A percentile compares a stretch with the other conserved stretches of the same genome.
Evolutionary conservation across 2,888 invertebrate species (phyloP).

Genomic region (Nymphalis urticae): DNA sequence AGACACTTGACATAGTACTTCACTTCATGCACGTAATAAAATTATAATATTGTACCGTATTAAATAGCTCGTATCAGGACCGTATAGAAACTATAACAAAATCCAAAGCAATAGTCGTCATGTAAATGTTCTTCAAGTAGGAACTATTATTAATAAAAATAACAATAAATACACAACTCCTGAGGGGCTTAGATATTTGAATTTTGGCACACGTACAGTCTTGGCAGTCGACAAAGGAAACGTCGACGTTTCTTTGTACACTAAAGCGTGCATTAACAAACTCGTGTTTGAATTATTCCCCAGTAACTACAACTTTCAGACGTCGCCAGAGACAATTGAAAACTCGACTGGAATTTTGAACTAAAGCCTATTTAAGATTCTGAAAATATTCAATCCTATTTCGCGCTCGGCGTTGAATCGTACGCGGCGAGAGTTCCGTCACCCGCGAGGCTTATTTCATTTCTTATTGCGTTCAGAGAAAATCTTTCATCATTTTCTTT

Average conservation of each 20-base stretch:
- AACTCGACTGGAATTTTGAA: slow-evolving; percentile 29
- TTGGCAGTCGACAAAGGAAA: slow-evolving; percentile 37
- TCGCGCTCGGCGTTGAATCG: slow-evolving; percentile 1
- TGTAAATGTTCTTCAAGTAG: slow-evolving; percentile 2
- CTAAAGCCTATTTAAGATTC: slow-evolving; percentile 29
- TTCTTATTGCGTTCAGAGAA: slow-evolving; percentile 11
- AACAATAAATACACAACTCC: slow-evolving; percentile 19
- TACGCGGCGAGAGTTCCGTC: slow-evolving; percentile 3
- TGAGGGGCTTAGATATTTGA: slow-evolving; percentile 34
- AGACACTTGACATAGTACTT: too few species aligned
- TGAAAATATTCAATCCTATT: slow-evolving; percentile 30
- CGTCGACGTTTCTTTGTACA: slow-evolving; percentile 21
- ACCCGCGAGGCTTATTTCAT: slow-evolving; percentile 11
- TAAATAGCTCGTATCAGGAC: too few species aligned
- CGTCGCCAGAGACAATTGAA: slow-evolving; percentile 24
- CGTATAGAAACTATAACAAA: too few species aligned
- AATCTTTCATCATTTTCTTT: background rate
- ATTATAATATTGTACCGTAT: too few species aligned
- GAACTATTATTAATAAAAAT: slow-evolving; percentile 27
- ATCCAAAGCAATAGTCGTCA: background rate
- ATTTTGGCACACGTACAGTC: slow-evolving; percentile 35
- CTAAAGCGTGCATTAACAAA: slow-evolving; percentile 18
- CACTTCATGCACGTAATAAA: too few species aligned
- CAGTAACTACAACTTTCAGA: slow-evolving; percentile 24
- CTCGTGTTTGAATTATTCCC: slow-evolving; percentile 19